phyloP scores from a whole-genome alignment of 2,888 invertebrate species.

The Watsonalla cultraria region DNA sequence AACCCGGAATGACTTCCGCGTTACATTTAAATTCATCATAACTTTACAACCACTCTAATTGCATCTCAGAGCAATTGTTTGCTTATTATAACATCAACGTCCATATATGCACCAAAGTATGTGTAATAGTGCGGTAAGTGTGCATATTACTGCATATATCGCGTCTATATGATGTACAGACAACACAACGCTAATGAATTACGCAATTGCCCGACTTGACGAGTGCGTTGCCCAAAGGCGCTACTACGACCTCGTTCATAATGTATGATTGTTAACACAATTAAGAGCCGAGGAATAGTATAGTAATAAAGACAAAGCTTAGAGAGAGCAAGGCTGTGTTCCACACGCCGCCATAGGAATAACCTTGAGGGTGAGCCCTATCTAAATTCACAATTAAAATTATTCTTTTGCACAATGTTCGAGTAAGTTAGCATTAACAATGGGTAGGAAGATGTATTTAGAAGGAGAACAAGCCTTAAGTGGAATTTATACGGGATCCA shows the following conservation, averaged over 20 bases:
- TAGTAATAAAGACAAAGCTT: slow-evolving; percentile 42
- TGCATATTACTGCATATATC: no score
- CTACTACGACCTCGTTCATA: slow-evolving; percentile 49
- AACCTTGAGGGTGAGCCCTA: slow-evolving; percentile 21
- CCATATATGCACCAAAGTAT: not conserved
- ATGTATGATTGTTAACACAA: slow-evolving; percentile 64
- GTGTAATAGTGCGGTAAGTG: not conserved
- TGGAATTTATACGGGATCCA: no score
- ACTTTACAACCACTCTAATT: no score
- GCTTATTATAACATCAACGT: no score
- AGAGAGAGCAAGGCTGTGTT: slow-evolving; percentile 49
- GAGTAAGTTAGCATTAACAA: not conserved
- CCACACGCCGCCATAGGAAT: slow-evolving; percentile 35
- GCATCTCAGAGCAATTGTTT: no score
- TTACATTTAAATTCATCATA: no score
- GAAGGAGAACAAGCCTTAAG: no score
- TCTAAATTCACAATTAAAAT: slow-evolving; percentile 8
- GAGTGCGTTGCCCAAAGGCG: slow-evolving; percentile 36
- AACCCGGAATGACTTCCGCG: no score
- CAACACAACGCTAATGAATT: slow-evolving; percentile 30
- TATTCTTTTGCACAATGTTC: not conserved
- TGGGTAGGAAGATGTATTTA: not conserved
- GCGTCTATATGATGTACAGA: not conserved
- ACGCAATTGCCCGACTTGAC: slow-evolving; percentile 35
- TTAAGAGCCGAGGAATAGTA: slow-evolving; percentile 42